These are phyloP conservation scores for Urocyon cinereoargenteus DNA, from an alignment of 2,797 vertebrate genomes.

Conservation along the genomic window DNA sequence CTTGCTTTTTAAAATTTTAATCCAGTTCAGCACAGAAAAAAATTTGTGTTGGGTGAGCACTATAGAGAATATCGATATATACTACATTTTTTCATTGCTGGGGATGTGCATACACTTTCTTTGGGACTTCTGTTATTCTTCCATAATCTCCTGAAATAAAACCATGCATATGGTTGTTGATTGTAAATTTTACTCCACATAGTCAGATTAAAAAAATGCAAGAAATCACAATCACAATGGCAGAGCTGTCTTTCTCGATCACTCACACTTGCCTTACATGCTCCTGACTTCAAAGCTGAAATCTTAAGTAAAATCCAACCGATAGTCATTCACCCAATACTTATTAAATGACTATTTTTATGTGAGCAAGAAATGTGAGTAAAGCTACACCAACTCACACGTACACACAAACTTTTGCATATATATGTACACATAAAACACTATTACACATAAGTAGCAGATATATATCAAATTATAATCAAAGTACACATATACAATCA, in stretches of 20 bases:
- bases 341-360: neutral
- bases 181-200: neutral
- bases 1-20: neutral
- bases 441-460: neutral
- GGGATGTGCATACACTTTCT: neutral
- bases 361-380: neutral
- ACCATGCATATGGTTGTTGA: neutral
- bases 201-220: neutral
- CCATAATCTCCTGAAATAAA: slow-evolving; percentile 25
- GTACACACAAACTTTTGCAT: neutral
- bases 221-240: neutral
- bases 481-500: neutral
- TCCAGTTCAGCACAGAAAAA: neutral
- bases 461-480: neutral
- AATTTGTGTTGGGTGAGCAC: neutral
- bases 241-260: neutral
- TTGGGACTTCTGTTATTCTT: neutral
- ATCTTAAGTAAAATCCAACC: neutral
- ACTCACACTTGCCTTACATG: neutral
- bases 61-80: neutral
- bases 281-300: neutral
- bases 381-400: neutral
- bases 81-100: neutral
- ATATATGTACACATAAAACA: neutral
- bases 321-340: neutral